Evolutionary conservation across 2,113 vertebrate species (phyloP), one percentile per base, ranked within the genome.

Genomic region (Mustelus asterias): DNA sequence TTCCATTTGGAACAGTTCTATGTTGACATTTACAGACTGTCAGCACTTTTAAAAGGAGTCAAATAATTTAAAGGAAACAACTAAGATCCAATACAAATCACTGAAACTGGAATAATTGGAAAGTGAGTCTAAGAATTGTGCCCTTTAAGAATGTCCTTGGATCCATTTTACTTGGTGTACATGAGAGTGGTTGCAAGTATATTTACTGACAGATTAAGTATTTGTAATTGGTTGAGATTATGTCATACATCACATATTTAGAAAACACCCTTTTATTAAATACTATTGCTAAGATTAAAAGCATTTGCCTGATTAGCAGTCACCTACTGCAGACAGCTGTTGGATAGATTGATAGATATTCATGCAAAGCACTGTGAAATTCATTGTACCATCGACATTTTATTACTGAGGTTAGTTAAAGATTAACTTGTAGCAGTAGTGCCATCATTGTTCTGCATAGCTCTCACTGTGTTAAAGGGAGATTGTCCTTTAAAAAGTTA

Each of bases 321-420:
- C 65, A 70, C 20, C 44, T 29, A 11, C 16, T 70, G 93, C 24
- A 70, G 65, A 44, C 37, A 4, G 1, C 54, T 33, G 58, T 33
- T 6, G 24, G 24, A 29, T 58, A 89, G 92, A 94, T 24, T 94
- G 92, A 69, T 67, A 69, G 92, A 18, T 94, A 94, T 70, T 65
- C 26, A 3, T 69, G 65, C 22, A 44, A 94, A 24, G 37, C 20
- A 22, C 63, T 94, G 65, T 70, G 67, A 70, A 69, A 41, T 70
- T 41, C 65, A 94, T 20, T 41, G 37, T 41, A 24, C 37, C 9
- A 10, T 67, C 11, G 3, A 63, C 33, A 58, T n/a, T 60, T 63
- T 60, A 41, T 48, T 70, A 94, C n/a, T 29, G 92, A 69, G 37
- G 65, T 94, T 44, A 94, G 67, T 94, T 94, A 70, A 94, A 94